Base-by-base conservation (phyloP, 2,888 invertebrate species). In the Thumatha senex region DNA sequence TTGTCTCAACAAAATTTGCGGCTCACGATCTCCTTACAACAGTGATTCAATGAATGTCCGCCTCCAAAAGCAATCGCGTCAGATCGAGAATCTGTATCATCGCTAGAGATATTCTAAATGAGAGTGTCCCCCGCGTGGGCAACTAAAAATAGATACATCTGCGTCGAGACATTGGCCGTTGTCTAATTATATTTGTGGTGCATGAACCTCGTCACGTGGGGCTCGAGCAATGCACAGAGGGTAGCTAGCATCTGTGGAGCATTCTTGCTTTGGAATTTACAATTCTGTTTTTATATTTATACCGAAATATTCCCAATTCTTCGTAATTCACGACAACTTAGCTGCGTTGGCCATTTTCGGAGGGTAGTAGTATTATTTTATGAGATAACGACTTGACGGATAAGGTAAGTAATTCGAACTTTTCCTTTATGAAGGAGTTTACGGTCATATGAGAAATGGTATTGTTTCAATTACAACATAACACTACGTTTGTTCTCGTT, bases 161-260 rank as follows among this genome's bases (percentile, higher is more conserved):
- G 68, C 48, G 29, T 47, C 54, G 56, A 75, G 76, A 75, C 76
- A 75, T 75, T 75, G 75, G 76, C 74, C 75, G 72, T 58, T 64
- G 55, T 63, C 69, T 75, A 75, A 61, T 64, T 62, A 67, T 75
- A 67, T 75, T 74, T 15, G 24, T 59, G 49, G 67, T 64, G 69
- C 66, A 68, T 72, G 70, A 74, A 75, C 70, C 55, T 56, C 47
- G 24, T 58, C 56, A 61, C 71, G 67, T 69, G 75, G 63, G 67
- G 44, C 41, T 43, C 45, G 42, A 48, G 14, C 45, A 52, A 51
- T 46, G 51, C 52, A 58, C 41, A 57, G 51, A 45, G 45, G 13
- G 1, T 9, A 14, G 12, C 29, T 10, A 43, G 39, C 30, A 40
- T 39, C 33, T 14, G 12, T 15, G 14, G 35, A 18, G 44, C 36